Percentiles rank a stretch among this genome's conserved stretches.
Evolutionary conservation across 1,140 invertebrate genomes (phyloP).

Genomic region (Megalonaias nervosa): DNA sequence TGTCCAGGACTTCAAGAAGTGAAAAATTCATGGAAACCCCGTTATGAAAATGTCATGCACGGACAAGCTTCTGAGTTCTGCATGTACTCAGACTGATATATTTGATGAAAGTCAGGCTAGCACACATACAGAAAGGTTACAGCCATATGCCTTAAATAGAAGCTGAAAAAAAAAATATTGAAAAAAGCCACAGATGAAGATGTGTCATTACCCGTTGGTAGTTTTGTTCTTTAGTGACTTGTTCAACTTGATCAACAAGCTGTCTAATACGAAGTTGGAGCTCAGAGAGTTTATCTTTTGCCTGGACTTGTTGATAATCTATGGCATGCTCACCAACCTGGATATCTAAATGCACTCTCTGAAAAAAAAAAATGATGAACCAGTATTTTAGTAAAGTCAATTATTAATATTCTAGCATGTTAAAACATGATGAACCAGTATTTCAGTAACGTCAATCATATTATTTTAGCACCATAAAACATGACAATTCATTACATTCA

Average conservation of each 20-base stretch:
- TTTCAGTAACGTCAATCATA: too few relatives aligned
- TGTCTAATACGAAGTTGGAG: slow-evolving; percentile 96
- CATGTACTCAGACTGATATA: too few relatives aligned
- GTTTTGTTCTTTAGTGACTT: slow-evolving; percentile 99
- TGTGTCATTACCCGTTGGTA: slow-evolving; percentile 89
- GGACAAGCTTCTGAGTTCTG: too few relatives aligned
- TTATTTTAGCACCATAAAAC: not conserved
- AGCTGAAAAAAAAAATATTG: too few relatives aligned
- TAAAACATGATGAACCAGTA: not conserved
- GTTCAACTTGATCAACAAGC: slow-evolving; percentile 97
- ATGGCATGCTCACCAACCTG: slow-evolving; percentile 99
- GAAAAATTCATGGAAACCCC: too few relatives aligned
- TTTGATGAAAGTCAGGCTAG: too few relatives aligned
- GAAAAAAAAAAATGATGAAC: slow-evolving; percentile 48
- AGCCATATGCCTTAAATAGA: too few relatives aligned
- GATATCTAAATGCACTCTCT: slow-evolving; percentile 97
- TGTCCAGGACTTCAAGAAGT: too few relatives aligned
- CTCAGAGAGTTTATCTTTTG: slow-evolving; percentile 98
- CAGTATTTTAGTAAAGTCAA: not conserved
- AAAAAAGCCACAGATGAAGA: too few relatives aligned
- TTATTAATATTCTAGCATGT: too few relatives aligned
- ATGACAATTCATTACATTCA: not conserved
- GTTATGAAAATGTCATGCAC: too few relatives aligned
- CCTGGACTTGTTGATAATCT: slow-evolving; percentile 96
- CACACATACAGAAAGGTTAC: too few relatives aligned